Conservation (phyloP, 2,113 vertebrate genomes). For the Mormoops blainvillei region DNA sequence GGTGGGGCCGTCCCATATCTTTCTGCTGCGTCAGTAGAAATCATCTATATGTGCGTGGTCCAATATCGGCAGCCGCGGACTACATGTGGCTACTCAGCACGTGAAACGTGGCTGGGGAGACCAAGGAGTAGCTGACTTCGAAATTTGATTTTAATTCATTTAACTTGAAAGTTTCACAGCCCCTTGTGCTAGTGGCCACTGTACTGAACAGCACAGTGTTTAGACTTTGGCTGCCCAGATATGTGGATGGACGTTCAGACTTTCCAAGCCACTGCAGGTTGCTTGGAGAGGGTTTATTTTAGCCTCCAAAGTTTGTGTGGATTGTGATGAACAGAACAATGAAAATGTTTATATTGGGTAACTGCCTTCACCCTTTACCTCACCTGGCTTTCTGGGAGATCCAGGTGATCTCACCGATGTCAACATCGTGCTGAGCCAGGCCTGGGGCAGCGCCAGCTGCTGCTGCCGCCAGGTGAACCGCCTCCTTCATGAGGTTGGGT, state of each 20-base stretch:
- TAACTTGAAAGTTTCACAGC: background rate
- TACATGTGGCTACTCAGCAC: background rate
- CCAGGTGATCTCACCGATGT: background rate
- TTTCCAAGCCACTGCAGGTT: background rate
- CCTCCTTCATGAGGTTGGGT: background rate
- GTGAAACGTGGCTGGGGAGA: background rate
- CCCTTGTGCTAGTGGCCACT: background rate
- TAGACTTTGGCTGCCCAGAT: background rate
- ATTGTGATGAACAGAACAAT: background rate
- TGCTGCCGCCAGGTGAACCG: background rate
- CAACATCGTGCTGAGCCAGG: background rate
- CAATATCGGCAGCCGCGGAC: background rate
- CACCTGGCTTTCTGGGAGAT: background rate
- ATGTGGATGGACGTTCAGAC: background rate
- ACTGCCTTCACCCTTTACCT: background rate
- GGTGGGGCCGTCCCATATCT: background rate
- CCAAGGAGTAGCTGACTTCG: background rate
- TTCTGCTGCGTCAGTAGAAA: background rate
- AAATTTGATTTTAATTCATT: background rate
- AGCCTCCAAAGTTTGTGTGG: background rate
- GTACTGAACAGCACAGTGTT: background rate
- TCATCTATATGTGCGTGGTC: accelerated
- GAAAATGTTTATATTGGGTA: background rate
- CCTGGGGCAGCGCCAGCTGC: background rate
- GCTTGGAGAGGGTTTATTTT: background rate